phyloP scores from a whole-genome alignment of 2,113 vertebrate species.

The Pterocles gutturalis region DNA sequence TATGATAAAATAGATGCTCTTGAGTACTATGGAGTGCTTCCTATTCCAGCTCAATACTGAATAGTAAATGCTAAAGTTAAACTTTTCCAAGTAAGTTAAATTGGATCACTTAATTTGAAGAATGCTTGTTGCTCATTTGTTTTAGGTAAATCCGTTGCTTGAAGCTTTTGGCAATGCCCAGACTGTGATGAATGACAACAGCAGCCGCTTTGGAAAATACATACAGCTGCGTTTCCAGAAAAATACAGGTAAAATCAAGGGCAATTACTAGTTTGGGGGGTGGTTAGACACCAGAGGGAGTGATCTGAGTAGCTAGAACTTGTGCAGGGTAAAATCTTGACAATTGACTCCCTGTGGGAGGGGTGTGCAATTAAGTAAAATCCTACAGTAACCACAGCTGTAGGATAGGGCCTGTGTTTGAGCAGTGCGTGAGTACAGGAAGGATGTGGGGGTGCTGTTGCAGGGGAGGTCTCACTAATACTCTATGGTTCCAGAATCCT shows the following conservation, averaged over 20 bases:
- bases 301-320: neutral
- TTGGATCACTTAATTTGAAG: neutral
- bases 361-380: neutral
- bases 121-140: neutral
- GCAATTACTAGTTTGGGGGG: neutral
- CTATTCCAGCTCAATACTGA: neutral
- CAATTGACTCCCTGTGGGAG: fast-evolving
- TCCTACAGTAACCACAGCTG: neutral
- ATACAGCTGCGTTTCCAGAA: conserved; percentile 80
- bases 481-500: neutral
- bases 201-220: conserved; percentile 80
- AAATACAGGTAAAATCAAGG: conserved; percentile 70
- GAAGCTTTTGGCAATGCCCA: conserved; percentile 85
- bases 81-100: neutral
- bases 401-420: neutral
- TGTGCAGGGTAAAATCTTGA: neutral
- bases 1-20: neutral
- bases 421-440: neutral
- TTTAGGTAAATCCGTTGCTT: conserved; percentile 80
- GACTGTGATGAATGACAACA: conserved; percentile 85
- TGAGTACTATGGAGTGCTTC: neutral
- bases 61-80: neutral
- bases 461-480: neutral
- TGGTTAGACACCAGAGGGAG: neutral
- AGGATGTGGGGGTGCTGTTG: neutral